Evolutionary conservation across 2,888 invertebrate genomes (phyloP), one percentile per base, ranked within the genome.

Genomic region (Coecobrya sp.): DNA sequence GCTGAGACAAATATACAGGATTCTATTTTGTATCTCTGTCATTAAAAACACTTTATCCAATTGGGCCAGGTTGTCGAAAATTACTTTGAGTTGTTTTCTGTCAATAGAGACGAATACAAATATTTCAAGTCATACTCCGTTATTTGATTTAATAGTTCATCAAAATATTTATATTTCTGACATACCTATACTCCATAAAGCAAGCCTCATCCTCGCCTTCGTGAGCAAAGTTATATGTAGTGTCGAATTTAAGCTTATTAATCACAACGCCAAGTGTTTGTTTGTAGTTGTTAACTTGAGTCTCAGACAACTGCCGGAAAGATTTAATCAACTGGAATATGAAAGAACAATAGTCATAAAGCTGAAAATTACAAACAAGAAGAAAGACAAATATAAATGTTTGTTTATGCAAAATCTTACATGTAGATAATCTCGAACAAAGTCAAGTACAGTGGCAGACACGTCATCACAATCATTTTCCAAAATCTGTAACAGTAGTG

Each of bases 181-280:
- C 82, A 59, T 92, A 95, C 95, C 95, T 95, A 95, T 96, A 96
- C 89, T 96, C 96, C 91, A 96, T 95, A 95, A 96, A 96, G 95
- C 96, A 96, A 13, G 96, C 96, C 95, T 96, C 96, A 92, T 96
- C 96, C 95, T 96, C 96, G 0, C 96, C 96, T 95, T 96, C 96
- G 82, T 95, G 95, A 30, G 96, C 96, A 95, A 96, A 96, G 94
- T 96, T 36, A 36, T 36, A 36, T 36, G 3, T 36, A 36, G 7
- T 36, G 7, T 36, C 36, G n/a, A n/a, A n/a, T n/a, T n/a, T n/a
- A n/a, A 96, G 96, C 94, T 96, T 96, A 93, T 96, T 95, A 73
- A 96, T 96, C 13, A 96, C 95, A 8, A 96, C 95, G 81, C 95
- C 95, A 68, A 96, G 95, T 92, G 96, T 95, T 49, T 95, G 95